These are phyloP conservation scores for Anguilla obscura DNA, from an alignment of 2,797 vertebrate genomes.

Conservation along the genomic window DNA sequence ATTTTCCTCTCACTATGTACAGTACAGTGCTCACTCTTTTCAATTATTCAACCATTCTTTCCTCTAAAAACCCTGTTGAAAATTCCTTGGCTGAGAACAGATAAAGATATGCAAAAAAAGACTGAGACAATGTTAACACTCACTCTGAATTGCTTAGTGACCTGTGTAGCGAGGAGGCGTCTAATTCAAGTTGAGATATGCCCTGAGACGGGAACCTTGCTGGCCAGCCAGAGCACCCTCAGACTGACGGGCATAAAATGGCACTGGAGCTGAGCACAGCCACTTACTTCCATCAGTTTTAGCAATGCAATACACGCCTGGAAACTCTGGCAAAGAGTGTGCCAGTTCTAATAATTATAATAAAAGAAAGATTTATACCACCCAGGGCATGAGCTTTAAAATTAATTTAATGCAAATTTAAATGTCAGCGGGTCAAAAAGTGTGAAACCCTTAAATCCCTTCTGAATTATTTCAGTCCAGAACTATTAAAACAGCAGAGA, in stretches of 20 bases:
- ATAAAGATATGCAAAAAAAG: background rate
- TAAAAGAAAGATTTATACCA: background rate
- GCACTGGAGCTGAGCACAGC: background rate
- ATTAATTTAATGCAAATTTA: background rate
- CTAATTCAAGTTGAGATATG: background rate
- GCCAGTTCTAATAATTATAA: background rate
- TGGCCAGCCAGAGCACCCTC: background rate
- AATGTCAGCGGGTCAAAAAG: background rate
- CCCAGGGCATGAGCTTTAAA: constrained; percentile 19
- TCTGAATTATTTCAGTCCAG: background rate
- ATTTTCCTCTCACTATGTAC: constrained; percentile 50
- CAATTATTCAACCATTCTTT: background rate
- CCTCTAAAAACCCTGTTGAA: background rate
- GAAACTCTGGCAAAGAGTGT: background rate
- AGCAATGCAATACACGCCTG: background rate
- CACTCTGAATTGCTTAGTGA: background rate
- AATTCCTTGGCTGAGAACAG: background rate
- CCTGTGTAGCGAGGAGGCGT: background rate
- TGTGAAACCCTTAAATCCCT: background rate
- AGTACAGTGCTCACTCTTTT: constrained; percentile 44
- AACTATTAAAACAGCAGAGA: background rate
- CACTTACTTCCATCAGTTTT: background rate
- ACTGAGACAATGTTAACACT: constrained; percentile 1
- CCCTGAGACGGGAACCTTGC: background rate
- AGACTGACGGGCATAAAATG: background rate